Conservation (phyloP, 2,113 vertebrate species). For the Sander vitreus region DNA sequence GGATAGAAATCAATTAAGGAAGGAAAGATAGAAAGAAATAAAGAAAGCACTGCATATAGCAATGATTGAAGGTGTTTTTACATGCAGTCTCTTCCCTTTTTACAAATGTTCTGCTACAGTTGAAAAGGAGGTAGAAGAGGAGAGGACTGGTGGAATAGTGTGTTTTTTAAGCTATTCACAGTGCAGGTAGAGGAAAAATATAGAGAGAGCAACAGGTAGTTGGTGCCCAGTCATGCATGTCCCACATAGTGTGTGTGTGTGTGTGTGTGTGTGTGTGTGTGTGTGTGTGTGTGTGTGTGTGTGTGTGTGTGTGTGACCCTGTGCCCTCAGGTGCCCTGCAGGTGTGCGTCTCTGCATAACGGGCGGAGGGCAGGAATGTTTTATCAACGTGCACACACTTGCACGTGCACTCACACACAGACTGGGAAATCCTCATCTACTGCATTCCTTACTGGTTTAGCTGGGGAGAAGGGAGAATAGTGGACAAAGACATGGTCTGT, state of each 20-base stretch:
- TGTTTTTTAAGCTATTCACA: conserved; percentile 9
- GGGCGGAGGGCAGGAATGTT: conserved; percentile 68
- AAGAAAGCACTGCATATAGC: neutral
- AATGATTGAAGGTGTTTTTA: neutral
- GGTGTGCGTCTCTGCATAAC: conserved; percentile 78
- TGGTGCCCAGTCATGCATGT: conserved; percentile 77
- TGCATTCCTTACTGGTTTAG: conserved; percentile 79
- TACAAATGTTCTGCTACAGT: neutral
- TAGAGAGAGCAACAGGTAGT: conserved; percentile 68
- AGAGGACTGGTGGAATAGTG: neutral
- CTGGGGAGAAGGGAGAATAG: conserved; percentile 63
- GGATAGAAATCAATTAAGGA: neutral
- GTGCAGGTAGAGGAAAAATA: conserved; percentile 44
- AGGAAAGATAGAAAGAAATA: neutral
- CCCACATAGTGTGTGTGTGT: conserved; percentile 32
- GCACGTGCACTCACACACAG: conserved; percentile 30
- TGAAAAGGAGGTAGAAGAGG: neutral
- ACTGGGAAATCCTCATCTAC: conserved; percentile 81
- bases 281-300: conserved; percentile 30
- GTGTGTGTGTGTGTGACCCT: conserved; percentile 46
- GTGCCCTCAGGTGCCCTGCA: conserved; percentile 85
- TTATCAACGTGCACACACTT: conserved; percentile 12
- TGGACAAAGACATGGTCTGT: conserved; percentile 78
- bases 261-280: conserved; percentile 28
- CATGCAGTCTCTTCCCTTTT: neutral